A percentile compares a stretch with the other conserved stretches of the same genome.
phyloP scores from a whole-genome alignment of 2,888 invertebrate species.

The Eugnorisma glareosa region DNA sequence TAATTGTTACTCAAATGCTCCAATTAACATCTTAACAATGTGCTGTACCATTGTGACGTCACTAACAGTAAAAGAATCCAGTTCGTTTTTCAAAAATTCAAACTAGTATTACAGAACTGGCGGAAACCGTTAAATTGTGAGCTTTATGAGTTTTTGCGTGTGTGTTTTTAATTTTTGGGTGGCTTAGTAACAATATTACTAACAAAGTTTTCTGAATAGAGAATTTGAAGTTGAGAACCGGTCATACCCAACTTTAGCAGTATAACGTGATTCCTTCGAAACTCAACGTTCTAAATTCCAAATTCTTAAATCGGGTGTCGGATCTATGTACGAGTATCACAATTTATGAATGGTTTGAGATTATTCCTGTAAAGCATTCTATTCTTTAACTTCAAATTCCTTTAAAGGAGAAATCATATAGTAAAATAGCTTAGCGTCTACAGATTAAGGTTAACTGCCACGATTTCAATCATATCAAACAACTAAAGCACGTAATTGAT shows the following conservation, averaged over 20 bases:
- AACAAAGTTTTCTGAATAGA: background rate
- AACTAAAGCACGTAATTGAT: background rate
- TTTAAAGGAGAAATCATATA: background rate
- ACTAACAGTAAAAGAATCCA: slow-evolving; percentile 61
- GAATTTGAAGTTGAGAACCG: background rate
- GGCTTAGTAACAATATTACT: background rate
- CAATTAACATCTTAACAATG: slow-evolving; percentile 54
- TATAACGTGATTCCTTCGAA: background rate
- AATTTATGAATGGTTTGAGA: too few species aligned
- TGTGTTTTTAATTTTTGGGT: slow-evolving; percentile 1
- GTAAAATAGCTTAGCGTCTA: too few species aligned
- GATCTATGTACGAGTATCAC: background rate
- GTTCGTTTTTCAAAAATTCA: slow-evolving; percentile 53
- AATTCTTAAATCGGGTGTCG: background rate
- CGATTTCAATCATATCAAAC: background rate
- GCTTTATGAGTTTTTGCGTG: slow-evolving; percentile 29
- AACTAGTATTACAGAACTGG: slow-evolving; percentile 38
- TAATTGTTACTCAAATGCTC: slow-evolving; percentile 57
- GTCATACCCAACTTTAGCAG: background rate
- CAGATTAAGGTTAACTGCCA: background rate
- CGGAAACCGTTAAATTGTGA: slow-evolving; percentile 55
- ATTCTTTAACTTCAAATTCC: background rate
- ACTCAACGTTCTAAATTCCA: background rate
- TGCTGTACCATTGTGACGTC: slow-evolving; percentile 65
- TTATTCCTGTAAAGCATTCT: background rate